Conservation (phyloP, 1,140 invertebrate species). For the Whitmania pigra region DNA sequence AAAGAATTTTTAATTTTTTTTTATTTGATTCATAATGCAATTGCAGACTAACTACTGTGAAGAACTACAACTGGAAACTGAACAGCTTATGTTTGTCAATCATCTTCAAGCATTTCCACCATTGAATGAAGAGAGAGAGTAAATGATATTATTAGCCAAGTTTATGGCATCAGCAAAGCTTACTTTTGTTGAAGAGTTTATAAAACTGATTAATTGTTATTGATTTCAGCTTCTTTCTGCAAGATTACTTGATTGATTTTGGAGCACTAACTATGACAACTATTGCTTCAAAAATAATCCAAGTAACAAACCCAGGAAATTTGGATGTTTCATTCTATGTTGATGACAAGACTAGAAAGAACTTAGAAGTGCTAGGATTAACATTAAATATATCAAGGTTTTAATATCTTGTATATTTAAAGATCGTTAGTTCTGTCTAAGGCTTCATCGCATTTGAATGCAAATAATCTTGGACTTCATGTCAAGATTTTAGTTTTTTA, state of each 20-base stretch:
- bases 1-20: no score
- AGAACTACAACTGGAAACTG: no score
- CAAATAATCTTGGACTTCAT: background rate
- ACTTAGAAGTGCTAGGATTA: background rate
- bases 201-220: no score
- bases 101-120: no score
- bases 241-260: conserved; percentile 7
- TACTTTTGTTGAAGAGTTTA: no score
- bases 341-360: background rate
- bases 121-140: no score
- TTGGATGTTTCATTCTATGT: conserved; percentile 3
- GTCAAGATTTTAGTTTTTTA: no score
- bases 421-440: background rate
- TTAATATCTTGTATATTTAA: background rate
- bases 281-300: background rate
- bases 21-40: no score
- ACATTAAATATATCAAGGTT: background rate
- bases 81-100: no score
- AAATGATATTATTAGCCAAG: no score
- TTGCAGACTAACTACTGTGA: no score
- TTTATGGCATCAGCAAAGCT: no score
- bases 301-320: background rate
- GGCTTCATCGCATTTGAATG: background rate
- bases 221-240: background rate
- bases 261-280: background rate